Percentiles rank a stretch among this genome's conserved stretches.
Conservation (phyloP, 2,797 vertebrate genomes). For the Xenopus petersii region DNA sequence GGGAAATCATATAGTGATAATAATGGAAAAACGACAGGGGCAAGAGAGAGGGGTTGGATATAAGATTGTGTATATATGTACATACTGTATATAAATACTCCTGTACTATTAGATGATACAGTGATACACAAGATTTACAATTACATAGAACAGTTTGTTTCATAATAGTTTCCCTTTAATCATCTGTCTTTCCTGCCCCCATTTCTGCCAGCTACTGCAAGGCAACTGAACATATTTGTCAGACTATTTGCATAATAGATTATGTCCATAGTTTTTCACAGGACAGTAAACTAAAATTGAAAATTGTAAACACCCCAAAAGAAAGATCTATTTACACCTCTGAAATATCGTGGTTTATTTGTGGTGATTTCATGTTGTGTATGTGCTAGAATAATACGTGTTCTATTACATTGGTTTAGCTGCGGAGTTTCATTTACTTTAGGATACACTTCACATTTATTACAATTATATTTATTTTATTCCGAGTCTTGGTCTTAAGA, state of each 20-base stretch:
- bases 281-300: constrained; percentile 78
- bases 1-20: too few species aligned
- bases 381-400: constrained; percentile 60
- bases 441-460: constrained; percentile 47
- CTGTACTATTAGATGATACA: too few species aligned
- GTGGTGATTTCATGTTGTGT: constrained; percentile 68
- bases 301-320: constrained; percentile 63
- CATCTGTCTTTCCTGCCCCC: too few species aligned
- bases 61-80: too few species aligned
- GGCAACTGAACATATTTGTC: constrained; percentile 64
- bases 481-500: constrained; percentile 28
- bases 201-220: constrained; percentile 40
- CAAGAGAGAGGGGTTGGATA: too few species aligned
- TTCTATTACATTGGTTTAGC: constrained; percentile 71
- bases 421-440: constrained; percentile 70
- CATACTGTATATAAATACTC: too few species aligned
- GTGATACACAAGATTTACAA: too few species aligned
- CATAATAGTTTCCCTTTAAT: neutral
- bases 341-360: constrained; percentile 69
- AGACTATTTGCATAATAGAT: constrained; percentile 69
- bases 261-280: constrained; percentile 66
- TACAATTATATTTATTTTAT: constrained; percentile 16
- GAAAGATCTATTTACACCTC: constrained; percentile 77
- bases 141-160: too few species aligned
- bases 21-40: too few species aligned